Base-by-base conservation (phyloP, 2,797 vertebrate species). In the Xerus rutilus region DNA sequence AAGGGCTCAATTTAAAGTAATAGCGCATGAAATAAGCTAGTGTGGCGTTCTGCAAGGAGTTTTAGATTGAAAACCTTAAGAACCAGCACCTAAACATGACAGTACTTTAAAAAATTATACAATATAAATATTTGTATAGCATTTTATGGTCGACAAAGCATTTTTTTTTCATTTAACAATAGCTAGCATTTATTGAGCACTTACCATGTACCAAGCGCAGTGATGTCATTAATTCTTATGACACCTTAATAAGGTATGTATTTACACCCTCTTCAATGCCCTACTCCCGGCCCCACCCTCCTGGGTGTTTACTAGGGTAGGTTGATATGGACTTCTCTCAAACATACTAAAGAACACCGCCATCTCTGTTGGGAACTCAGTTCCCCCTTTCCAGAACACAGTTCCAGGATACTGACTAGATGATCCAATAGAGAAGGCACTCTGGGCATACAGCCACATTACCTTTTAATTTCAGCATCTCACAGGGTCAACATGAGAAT, bases 1-100 rank as follows among this genome's bases (percentile, higher is more conserved):
- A 96, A 74, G 21, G 20, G 45, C 93, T 97, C 96, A 59, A 93
- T 94, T 97, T 97, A 96, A 96, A 96, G 87, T 94, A 95, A 96
- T 69, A 96, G 74, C 69, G 74, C 89, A 84, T 97, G 92, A 97
- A 96, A 97, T 86, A 96, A 94, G 69, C 35, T 76, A 95, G 84
- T 32, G 45, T 90, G 84, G 81, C 64, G 39, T 14, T 47, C 90
- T 95, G 88, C 95, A 96, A 93, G 93, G 87, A 88, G 62, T 83
- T 81, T 83, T 95, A 52, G 74, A 89, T 85, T 86, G 89, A 25
- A 17, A 96, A n/a, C 32, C 54, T 83, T 35, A 74, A 83, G 82
- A 87, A 81, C 43, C 23, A 92, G 69, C 14, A 95, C 87, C 45
- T 96, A 93, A 96, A 88, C 15, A 0, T 89, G 88, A 76, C 47